Evolutionary conservation across 2,797 vertebrate species (phyloP), one percentile per base, ranked within the genome.

Genomic region (Loris lydekkerianus): DNA sequence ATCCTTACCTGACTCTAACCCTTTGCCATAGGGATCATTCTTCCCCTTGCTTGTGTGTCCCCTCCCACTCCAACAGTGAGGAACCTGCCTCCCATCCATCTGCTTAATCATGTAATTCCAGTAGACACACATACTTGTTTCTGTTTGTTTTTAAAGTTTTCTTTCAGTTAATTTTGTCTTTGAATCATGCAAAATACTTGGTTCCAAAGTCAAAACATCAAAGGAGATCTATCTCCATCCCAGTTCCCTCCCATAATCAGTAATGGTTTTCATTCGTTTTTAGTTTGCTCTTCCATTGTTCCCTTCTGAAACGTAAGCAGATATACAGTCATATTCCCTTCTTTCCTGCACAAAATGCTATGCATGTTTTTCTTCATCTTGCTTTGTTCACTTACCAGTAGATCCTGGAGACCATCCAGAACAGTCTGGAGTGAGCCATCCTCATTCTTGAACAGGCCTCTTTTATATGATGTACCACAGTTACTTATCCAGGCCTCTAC

Each of bases 221-320:
- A 20, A 85, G 60, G 37, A 76, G 37, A 10, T 49, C n/a, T 56
- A 1, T 21, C 9, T n/a, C 86, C 29, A 92, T 37, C 5, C 58
- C 34, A 14, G 29, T 43, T 65, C 53, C 27, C 53, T 14, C 83
- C 76, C 56, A 29, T 61, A 10, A 18, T 29, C 46, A 49, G 89
- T 7, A 43, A 43, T 34, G 23, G 20, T 56, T 86, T 82, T 75
- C 58, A 65, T 70, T 46, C 34, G 6, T 49, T 91, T 83, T 78
- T 13, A 56, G 46, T 49, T 91, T 76, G 60, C 56, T 49, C 49
- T 83, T 93, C 37, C 15, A 29, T 80, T 76, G 61, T 84, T 97
- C 95, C 67, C 56, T 94, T 76, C 65, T 73, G 37, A 94, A 95
- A 69, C 72, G 58, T 29, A 70, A 91, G 11, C 67, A 69, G 90